Evolutionary conservation across 1,140 invertebrate genomes (phyloP), one percentile per base, ranked within the genome.

Genomic region (Cheumatopsyche charites): DNA sequence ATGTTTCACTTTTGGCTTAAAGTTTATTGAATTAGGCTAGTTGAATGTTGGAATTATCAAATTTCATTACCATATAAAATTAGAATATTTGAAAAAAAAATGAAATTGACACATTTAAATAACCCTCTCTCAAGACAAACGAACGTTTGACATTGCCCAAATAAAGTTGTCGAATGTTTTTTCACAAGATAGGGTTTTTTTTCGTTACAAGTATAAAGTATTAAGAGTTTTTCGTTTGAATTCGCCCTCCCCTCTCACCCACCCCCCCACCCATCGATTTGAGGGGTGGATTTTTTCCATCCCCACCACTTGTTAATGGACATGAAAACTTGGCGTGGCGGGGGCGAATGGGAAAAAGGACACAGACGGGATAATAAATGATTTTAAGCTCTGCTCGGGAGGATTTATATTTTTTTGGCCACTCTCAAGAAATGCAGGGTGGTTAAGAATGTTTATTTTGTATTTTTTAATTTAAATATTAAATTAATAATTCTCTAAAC

Each of bases 321-420:
- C 66, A 68, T 21, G 66, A 25, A 55, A 66, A 66, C 42, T 47
- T 47, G 63, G 63, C 15, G 13, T 6, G 45, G 66, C 13, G 25
- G 47, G 66, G 66, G 47, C 17, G 43, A 68, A 68, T 68, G 66
- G 62, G 70, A 72, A 66, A 66, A 65, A 72, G 70, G 70, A 66
- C 70, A 55, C 49, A 63, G 66, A 65, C 70, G 62, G 73, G 68
- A 68, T 74, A 74, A 74, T 74, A 74, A 74, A 74, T 74, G 73
- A 74, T 71, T 74, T 74, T 74, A 74, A 74, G 65, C 63, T 62
- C 49, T 29, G 68, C 68, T 69, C 67, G 68, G 58, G 67, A 19
- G 70, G 58, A 70, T 70, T 61, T 70, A 70, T 70, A 74, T 74
- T 74, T 71, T 70, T 73, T 74, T 71, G 49, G 68, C 47, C 52